Percentiles rank a stretch among this genome's conserved stretches.
Evolutionary conservation across 1,140 invertebrate genomes (phyloP).

Genomic region (Drosophila erecta): DNA sequence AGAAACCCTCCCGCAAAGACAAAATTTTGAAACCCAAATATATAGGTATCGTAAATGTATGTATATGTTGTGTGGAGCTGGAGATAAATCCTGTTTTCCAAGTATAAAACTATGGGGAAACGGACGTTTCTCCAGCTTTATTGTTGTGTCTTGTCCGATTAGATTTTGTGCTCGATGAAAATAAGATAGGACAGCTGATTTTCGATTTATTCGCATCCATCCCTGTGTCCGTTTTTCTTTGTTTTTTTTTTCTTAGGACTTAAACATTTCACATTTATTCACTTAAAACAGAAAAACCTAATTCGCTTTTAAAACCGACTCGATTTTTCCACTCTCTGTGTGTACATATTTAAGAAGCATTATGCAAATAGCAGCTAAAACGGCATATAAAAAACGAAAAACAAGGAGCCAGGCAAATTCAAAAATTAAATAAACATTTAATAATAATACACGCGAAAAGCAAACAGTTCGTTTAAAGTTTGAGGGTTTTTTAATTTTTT

Average conservation of each 20-base stretch:
- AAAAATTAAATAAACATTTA: conserved; percentile 11
- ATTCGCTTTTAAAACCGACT: conserved; percentile 1
- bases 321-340: conserved; percentile 7
- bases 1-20: conserved; percentile 17
- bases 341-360: conserved; percentile 21
- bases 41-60: conserved; percentile 10
- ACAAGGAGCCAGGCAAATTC: background rate
- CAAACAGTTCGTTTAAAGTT: background rate
- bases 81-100: background rate
- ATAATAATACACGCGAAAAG: conserved; percentile 7
- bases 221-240: conserved; percentile 6
- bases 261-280: background rate
- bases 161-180: conserved; percentile 1
- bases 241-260: background rate
- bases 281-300: background rate
- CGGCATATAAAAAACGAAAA: background rate
- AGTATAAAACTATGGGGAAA: background rate
- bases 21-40: conserved; percentile 22
- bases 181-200: background rate
- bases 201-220: background rate
- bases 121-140: background rate
- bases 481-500: background rate
- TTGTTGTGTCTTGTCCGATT: conserved; percentile 33
- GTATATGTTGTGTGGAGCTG: conserved; percentile 6
- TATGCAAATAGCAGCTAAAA: conserved; percentile 10